Conservation (phyloP, 2,797 vertebrate species). For the Lindbergichthys nudifrons region DNA sequence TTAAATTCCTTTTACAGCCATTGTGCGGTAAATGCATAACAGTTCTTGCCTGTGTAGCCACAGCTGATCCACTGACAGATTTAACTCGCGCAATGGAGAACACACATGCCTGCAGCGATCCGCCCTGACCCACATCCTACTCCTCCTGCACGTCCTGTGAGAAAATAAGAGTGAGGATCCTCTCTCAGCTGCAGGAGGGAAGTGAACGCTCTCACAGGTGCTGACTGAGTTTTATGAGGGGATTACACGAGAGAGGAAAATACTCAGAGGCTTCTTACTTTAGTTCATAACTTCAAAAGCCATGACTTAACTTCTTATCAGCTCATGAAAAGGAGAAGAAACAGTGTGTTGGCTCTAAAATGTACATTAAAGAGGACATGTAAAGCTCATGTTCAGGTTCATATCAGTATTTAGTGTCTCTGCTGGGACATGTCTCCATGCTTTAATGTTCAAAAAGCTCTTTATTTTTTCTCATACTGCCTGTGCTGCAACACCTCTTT, state of each 20-base stretch:
- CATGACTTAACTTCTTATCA: background rate
- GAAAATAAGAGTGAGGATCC: constrained; percentile 22
- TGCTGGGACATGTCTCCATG: no score
- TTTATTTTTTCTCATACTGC: no score
- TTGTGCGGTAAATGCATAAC: constrained; percentile 36
- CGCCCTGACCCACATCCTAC: constrained; percentile 65
- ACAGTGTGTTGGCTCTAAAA: background rate
- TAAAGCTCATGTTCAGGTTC: no score
- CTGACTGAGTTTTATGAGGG: constrained; percentile 53
- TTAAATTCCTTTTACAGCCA: constrained; percentile 47
- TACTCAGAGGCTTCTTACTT: constrained; percentile 20
- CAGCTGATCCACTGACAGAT: constrained; percentile 60
- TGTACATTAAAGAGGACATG: background rate
- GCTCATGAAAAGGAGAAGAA: constrained; percentile 13
- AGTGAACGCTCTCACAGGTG: constrained; percentile 56
- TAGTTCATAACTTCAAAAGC: constrained; percentile 11
- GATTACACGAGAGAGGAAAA: constrained; percentile 52
- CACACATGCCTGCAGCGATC: constrained; percentile 42
- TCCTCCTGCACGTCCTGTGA: constrained; percentile 61
- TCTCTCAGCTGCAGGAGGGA: constrained; percentile 47
- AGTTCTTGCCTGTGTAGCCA: constrained; percentile 49
- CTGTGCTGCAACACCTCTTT: no score
- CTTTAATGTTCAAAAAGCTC: no score
- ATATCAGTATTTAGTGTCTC: no score
- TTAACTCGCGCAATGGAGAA: constrained; percentile 63